Evolutionary conservation across 2,113 vertebrate genomes (phyloP).

Genomic region (Hystrix brachyura): DNA sequence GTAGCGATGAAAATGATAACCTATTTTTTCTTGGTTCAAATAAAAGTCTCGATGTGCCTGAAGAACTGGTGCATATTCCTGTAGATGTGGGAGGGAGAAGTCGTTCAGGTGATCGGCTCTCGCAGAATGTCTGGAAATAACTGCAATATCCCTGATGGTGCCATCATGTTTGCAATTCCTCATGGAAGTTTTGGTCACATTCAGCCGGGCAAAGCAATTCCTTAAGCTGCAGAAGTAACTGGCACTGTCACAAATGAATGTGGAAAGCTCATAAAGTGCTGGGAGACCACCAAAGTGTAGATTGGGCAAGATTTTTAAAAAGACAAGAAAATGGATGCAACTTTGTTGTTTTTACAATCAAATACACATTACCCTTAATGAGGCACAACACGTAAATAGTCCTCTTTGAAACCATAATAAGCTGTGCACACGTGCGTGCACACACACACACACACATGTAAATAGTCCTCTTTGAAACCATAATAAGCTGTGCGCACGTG

Average conservation of each 20-base stretch:
- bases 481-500: not conserved
- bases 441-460: not conserved
- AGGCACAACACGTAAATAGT: not conserved
- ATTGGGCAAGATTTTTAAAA: not conserved
- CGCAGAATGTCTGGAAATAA: slow-evolving; percentile 44
- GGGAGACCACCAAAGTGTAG: not conserved
- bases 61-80: not conserved
- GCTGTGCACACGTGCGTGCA: not conserved
- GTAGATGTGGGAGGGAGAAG: not conserved
- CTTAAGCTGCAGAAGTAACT: not conserved
- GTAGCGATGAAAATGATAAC: slow-evolving; percentile 15
- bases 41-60: not conserved
- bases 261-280: not conserved
- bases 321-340: not conserved
- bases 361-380: not conserved
- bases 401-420: not conserved
- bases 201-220: not conserved
- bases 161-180: not conserved
- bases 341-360: not conserved
- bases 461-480: not conserved
- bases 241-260: not conserved
- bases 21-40: slow-evolving; percentile 31
- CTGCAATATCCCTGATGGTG: not conserved
- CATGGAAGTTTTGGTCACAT: not conserved
- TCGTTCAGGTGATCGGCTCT: not conserved